Evolutionary conservation across 2,113 vertebrate genomes (phyloP), one percentile per base, ranked within the genome.

Genomic region (Abramis brama): DNA sequence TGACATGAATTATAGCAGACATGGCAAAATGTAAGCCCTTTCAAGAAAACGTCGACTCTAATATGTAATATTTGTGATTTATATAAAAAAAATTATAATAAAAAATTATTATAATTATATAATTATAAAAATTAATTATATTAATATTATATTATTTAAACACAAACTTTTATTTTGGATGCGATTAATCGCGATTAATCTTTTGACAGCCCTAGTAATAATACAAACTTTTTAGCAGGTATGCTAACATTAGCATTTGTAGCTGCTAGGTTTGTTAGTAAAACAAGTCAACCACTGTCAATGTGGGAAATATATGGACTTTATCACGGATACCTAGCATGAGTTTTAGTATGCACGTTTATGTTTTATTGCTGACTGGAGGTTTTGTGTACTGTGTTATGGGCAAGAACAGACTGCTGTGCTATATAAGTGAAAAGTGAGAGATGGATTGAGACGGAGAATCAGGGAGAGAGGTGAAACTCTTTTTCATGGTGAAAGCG

Each of bases 401-500:
- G 39, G 68, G 50, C 70, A 74, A 43, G 45, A 87, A 83, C 27
- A 78, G 60, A 85, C 50, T 76, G 23, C 39, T 74, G 45, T 76
- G 50, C n/a, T 62, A 47, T 62, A 50, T 6, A 82, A 62, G 4
- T 36, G 50, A 71, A 59, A 62, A 76, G 17, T 50, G 19, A 52
- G 64, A 79, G 43, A 79, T 70, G 23, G 77, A 79, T 36, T 47
- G 21, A 52, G 64, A 50, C 59, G 57, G 30, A 52, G 66, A 71
- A 39, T 33, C 33, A 57, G 71, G 30, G 62, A 85, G 71, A 70
- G 78, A 85, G 47, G 83, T 33, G 70, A 87, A 80, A 62, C 71
- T 75, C 76, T 87, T 89, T 85, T 82, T 74, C 45, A 66, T 36
- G 59, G 68, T 82, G 83, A 85, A 87, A 79, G 73, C 79, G 25